phyloP scores from a whole-genome alignment of 2,888 invertebrate genomes.

The Hololepta plana region DNA sequence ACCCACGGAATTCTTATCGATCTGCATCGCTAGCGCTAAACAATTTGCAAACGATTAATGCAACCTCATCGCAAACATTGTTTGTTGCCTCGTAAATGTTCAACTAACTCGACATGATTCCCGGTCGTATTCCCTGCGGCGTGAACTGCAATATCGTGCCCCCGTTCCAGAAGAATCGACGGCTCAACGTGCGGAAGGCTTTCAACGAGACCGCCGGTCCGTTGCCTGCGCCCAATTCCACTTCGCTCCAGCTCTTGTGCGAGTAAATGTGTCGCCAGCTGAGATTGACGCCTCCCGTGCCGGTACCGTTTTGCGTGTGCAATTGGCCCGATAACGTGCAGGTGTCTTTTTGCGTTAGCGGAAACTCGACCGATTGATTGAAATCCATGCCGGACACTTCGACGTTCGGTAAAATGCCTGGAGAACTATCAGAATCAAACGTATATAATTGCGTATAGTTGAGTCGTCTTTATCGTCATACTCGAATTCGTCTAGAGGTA shows the following conservation, averaged over 20 bases:
- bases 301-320: conserved; percentile 76
- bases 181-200: conserved; percentile 56
- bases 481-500: conserved; percentile 32
- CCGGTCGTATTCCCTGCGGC: conserved; percentile 56
- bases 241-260: conserved; percentile 75
- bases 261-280: conserved; percentile 61
- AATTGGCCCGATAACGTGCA: conserved; percentile 67
- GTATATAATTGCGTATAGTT: no score
- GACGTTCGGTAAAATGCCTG: conserved; percentile 48
- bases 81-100: conserved; percentile 4
- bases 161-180: conserved; percentile 58
- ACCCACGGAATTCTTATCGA: conserved; percentile 76
- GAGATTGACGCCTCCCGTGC: conserved; percentile 58
- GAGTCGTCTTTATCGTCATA: no score
- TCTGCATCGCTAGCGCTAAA: conserved; percentile 63
- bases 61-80: conserved; percentile 1
- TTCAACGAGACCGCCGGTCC: conserved; percentile 64
- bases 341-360: conserved; percentile 72
- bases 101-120: conserved; percentile 54
- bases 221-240: conserved; percentile 60
- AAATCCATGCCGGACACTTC: conserved; percentile 90
- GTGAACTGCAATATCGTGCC: conserved; percentile 61
- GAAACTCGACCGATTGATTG: conserved; percentile 84
- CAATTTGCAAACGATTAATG: conserved; percentile 4
- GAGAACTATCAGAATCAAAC: conserved; percentile 11